A percentile compares a stretch with the other conserved stretches of the same genome.
Evolutionary conservation across 1,140 invertebrate species (phyloP).

Genomic region (Musca domestica): DNA sequence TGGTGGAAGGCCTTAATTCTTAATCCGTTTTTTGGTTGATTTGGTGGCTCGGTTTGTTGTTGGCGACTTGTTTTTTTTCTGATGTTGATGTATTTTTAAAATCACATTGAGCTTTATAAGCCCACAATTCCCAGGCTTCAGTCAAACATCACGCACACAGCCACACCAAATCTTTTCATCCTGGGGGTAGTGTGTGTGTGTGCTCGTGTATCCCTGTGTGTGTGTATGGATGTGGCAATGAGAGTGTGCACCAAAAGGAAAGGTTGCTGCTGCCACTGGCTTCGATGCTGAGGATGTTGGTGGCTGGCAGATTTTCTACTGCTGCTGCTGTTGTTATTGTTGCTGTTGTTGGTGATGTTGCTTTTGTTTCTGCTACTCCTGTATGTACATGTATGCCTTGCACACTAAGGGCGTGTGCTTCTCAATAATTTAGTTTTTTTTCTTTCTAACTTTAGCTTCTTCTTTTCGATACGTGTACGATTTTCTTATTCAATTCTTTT

Average conservation of each 20-base stretch:
- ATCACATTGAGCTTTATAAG: no score
- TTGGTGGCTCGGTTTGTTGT: not conserved
- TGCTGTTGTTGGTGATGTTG: conserved; percentile 10
- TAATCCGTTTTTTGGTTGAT: not conserved
- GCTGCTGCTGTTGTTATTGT: conserved; percentile 9
- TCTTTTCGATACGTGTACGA: not conserved
- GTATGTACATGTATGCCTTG: conserved; percentile 3
- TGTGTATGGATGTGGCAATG: not conserved
- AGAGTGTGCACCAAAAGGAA: not conserved
- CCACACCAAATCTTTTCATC: no score
- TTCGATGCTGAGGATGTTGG: not conserved
- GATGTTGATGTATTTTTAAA: conserved; percentile 1
- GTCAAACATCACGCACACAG: no score
- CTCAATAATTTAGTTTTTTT: conserved; percentile 1
- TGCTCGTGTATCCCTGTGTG: no score
- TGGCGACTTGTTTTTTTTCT: not conserved
- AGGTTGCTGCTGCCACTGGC: not conserved
- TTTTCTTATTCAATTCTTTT: conserved; percentile 3
- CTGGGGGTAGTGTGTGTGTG: not conserved
- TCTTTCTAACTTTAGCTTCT: not conserved
- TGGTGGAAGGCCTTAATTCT: not conserved
- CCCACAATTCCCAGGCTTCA: no score
- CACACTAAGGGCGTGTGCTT: conserved; percentile 18
- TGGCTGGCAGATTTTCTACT: not conserved
- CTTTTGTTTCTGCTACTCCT: not conserved